Conservation (phyloP, 2,888 invertebrate species). For the Pogonocherus hispidulus region DNA sequence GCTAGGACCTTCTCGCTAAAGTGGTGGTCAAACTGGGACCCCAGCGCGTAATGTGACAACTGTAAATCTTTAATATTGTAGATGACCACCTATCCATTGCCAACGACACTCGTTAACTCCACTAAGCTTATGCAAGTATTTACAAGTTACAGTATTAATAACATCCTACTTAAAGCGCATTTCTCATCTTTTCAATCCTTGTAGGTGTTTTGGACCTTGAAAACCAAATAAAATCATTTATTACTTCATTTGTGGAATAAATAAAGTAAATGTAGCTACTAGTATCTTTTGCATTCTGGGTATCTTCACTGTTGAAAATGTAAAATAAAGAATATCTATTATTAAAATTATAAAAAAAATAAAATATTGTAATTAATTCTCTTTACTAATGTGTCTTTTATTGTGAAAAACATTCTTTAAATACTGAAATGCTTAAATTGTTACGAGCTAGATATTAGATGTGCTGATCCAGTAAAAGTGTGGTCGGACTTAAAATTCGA, state of each 20-base stretch:
- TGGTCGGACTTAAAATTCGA: too few species aligned
- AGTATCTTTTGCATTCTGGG: too few species aligned
- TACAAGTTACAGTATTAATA: conserved; percentile 39
- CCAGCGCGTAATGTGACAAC: conserved; percentile 60
- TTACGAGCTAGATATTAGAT: too few species aligned
- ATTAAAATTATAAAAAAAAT: too few species aligned
- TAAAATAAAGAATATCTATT: too few species aligned
- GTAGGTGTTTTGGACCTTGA: conserved; percentile 21
- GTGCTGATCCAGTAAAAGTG: too few species aligned
- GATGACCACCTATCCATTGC: conserved; percentile 50
- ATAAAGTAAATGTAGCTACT: too few species aligned
- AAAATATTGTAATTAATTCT: too few species aligned
- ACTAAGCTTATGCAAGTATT: conserved; percentile 34
- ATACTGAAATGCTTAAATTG: too few species aligned
- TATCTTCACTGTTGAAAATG: too few species aligned
- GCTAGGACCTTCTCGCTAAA: conserved; percentile 47
- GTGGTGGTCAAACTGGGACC: conserved; percentile 50
- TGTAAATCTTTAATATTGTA: conserved; percentile 58
- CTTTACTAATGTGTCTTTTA: too few species aligned
- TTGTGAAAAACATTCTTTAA: too few species aligned
- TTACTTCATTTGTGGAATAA: neutral
- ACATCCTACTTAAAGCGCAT: conserved; percentile 41
- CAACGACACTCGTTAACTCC: conserved; percentile 43
- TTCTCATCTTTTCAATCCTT: conserved; percentile 21
- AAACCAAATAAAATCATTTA: neutral